Percentiles rank a stretch among this genome's conserved stretches.
Evolutionary conservation across 2,888 invertebrate genomes (phyloP).

Genomic region (Hoplodrina ambigua): DNA sequence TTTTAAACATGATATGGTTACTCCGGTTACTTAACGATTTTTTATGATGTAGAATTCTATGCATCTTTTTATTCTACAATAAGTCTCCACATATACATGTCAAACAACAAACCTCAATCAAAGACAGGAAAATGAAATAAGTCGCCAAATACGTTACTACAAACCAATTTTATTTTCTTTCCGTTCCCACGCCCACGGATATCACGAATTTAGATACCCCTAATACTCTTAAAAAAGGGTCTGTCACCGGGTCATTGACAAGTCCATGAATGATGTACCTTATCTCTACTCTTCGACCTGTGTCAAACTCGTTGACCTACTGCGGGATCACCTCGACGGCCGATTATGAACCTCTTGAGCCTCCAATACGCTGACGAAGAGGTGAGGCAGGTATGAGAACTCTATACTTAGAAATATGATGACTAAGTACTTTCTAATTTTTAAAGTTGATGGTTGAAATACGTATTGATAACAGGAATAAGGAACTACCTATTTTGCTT

Average conservation of each 20-base stretch:
- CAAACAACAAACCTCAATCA: constrained; percentile 7
- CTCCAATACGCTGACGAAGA: constrained; percentile 74
- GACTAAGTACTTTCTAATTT: constrained; percentile 60
- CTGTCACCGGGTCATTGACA: constrained; percentile 64
- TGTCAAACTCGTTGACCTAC: constrained; percentile 82
- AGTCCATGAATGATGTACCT: constrained; percentile 64
- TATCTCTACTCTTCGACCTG: constrained; percentile 72
- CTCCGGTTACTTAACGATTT: too few species aligned
- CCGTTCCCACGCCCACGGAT: constrained; percentile 19
- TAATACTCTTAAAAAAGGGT: constrained; percentile 39
- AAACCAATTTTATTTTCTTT: constrained; percentile 23
- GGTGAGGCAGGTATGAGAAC: constrained; percentile 49
- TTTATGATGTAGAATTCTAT: too few species aligned
- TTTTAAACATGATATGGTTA: neutral
- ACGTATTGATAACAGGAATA: constrained; percentile 27
- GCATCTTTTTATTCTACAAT: neutral
- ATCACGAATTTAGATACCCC: constrained; percentile 27
- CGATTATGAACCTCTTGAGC: constrained; percentile 71
- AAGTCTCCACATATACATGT: neutral
- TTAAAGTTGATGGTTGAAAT: constrained; percentile 27
- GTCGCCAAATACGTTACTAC: constrained; percentile 16
- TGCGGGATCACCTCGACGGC: constrained; percentile 73
- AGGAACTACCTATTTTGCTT: constrained; percentile 26
- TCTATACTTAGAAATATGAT: constrained; percentile 52
- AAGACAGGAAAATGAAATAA: constrained; percentile 9